A percentile compares a stretch with the other conserved stretches of the same genome.
phyloP scores from a whole-genome alignment of 2,888 invertebrate genomes.

The Noctua fimbriata region DNA sequence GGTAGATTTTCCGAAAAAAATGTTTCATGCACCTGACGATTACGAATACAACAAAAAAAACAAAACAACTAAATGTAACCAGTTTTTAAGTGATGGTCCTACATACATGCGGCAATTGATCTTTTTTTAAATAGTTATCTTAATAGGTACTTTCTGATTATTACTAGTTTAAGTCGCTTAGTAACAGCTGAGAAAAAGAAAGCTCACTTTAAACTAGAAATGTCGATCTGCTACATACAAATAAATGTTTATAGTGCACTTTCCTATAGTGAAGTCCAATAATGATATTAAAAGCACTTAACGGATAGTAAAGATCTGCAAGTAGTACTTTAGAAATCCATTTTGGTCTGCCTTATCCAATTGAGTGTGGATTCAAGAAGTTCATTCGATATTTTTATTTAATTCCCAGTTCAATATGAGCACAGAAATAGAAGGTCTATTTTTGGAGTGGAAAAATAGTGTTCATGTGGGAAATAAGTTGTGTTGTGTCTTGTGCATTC shows the following conservation, averaged over 20 bases:
- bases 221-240: background rate
- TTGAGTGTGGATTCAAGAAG: slow-evolving; percentile 8
- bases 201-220: background rate
- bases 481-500: background rate
- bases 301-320: background rate
- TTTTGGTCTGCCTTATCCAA: slow-evolving; percentile 23
- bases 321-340: slow-evolving; percentile 24
- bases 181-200: background rate
- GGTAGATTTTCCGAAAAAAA: background rate
- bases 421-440: slow-evolving; percentile 23
- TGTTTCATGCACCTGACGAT: background rate
- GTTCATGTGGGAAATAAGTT: slow-evolving; percentile 32
- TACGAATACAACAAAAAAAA: background rate
- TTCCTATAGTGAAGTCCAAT: slow-evolving; percentile 12
- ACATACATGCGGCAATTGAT: background rate
- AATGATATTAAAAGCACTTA: slow-evolving; percentile 22
- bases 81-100: background rate
- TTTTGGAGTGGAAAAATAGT: slow-evolving; percentile 6
- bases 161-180: background rate
- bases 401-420: slow-evolving; percentile 29
- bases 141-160: background rate
- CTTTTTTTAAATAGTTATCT: background rate
- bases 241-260: background rate
- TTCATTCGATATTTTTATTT: slow-evolving; percentile 32
- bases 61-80: accelerated